Conservation (phyloP, 2,888 invertebrate genomes). For the Plemyria rubiginata region DNA sequence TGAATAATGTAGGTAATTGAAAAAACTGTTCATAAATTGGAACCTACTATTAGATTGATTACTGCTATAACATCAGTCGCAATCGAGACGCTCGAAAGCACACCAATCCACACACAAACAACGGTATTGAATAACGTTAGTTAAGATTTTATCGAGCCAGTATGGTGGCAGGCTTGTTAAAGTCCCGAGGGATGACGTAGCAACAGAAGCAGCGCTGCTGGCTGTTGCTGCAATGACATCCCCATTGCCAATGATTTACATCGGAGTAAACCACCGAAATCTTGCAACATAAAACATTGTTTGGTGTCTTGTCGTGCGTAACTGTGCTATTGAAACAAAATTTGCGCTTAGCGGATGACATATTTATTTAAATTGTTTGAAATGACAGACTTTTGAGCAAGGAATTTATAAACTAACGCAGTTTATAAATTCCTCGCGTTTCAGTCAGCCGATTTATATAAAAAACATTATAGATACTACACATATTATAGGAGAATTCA, state of each 20-base stretch:
- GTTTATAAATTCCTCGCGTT: too few relatives aligned
- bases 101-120: constrained; percentile 5
- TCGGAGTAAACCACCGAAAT: constrained; percentile 9
- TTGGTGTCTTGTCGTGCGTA: constrained; percentile 1
- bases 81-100: neutral
- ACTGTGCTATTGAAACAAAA: constrained; percentile 7
- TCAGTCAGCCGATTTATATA: neutral
- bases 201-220: constrained; percentile 1
- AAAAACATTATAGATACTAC: constrained; percentile 3
- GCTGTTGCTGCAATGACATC: constrained; percentile 3
- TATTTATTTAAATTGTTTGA: too few relatives aligned
- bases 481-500: neutral
- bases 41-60: neutral
- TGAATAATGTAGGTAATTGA: neutral
- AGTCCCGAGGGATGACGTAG: neutral
- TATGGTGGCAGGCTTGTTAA: constrained; percentile 5
- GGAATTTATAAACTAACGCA: too few relatives aligned
- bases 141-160: constrained; percentile 8
- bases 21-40: neutral
- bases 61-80: neutral
- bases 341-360: too few relatives aligned
- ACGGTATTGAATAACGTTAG: neutral
- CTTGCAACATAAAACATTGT: constrained; percentile 4
- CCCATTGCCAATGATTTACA: constrained; percentile 2
- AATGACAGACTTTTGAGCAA: neutral